A percentile compares a stretch with the other conserved stretches of the same genome.
Evolutionary conservation across 2,888 invertebrate genomes (phyloP).

Genomic region (Idaea straminata): DNA sequence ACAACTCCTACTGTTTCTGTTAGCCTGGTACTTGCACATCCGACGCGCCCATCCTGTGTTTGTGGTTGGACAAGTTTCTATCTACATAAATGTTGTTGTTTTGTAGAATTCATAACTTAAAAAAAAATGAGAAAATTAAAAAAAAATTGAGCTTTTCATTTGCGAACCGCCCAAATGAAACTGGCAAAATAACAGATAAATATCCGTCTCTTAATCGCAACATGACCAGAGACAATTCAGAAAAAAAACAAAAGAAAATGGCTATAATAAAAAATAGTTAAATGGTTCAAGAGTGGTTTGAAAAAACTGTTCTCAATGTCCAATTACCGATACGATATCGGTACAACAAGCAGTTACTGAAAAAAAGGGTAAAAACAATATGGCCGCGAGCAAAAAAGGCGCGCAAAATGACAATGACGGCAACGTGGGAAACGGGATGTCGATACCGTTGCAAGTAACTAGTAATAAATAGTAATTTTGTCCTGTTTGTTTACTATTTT

Average conservation of each 20-base stretch:
- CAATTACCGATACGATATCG: not conserved
- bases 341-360: not conserved
- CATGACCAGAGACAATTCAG: too few species aligned
- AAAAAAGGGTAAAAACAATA: constrained; percentile 24
- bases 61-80: not conserved
- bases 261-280: too few species aligned
- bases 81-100: not conserved
- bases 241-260: too few species aligned
- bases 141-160: too few species aligned
- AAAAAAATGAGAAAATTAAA: too few species aligned
- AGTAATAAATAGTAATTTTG: constrained; percentile 17
- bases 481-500: constrained; percentile 36
- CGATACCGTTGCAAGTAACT: constrained; percentile 34
- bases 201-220: too few species aligned
- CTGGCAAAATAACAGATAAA: too few species aligned
- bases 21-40: constrained; percentile 10
- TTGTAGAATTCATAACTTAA: not conserved
- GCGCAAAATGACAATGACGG: constrained; percentile 24
- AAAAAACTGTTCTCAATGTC: not conserved
- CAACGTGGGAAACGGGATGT: constrained; percentile 38
- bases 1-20: constrained; percentile 6
- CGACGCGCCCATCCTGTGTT: not conserved
- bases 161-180: too few species aligned
- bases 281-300: not conserved
- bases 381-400: constrained; percentile 27